Conservation (phyloP, 2,888 invertebrate species). For the Chloroclystis v-ata region DNA sequence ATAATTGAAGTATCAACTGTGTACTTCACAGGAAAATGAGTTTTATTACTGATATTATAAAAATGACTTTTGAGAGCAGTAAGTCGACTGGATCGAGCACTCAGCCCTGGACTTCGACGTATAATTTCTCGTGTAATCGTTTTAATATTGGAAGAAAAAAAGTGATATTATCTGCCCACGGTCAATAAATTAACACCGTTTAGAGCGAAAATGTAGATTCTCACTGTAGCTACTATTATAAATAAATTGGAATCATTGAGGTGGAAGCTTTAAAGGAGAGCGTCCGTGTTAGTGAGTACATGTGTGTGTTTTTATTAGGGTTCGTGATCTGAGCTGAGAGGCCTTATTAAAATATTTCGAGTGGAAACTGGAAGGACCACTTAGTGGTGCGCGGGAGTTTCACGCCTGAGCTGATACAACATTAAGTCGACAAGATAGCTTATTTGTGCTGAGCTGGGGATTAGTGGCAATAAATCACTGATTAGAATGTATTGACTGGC, state of each 20-base stretch:
- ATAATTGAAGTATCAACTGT: conserved; percentile 44
- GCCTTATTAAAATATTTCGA: conserved; percentile 79
- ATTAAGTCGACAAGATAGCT: conserved; percentile 79
- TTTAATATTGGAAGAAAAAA: conserved; percentile 75
- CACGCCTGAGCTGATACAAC: conserved; percentile 77
- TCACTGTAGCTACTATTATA: conserved; percentile 77
- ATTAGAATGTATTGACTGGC: conserved; percentile 78
- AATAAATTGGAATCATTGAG: conserved; percentile 63
- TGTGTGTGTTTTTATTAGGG: conserved; percentile 74
- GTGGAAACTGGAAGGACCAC: conserved; percentile 79
- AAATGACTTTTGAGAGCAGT: conserved; percentile 32
- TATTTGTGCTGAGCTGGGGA: conserved; percentile 77
- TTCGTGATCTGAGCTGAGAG: conserved; percentile 76
- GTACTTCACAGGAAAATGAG: conserved; percentile 34
- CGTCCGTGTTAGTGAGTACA: conserved; percentile 55
- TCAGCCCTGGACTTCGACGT: conserved; percentile 66
- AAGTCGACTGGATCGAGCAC: conserved; percentile 44
- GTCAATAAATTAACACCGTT: conserved; percentile 79
- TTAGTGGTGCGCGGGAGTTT: conserved; percentile 78
- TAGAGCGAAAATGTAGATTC: conserved; percentile 78
- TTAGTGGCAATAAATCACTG: conserved; percentile 78
- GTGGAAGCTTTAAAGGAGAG: conserved; percentile 54
- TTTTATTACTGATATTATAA: conserved; percentile 37
- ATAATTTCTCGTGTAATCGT: conserved; percentile 78
- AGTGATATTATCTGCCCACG: conserved; percentile 79